A percentile compares a stretch with the other conserved stretches of the same genome.
These are phyloP conservation scores for Datnioides undecimradiatus DNA, from an alignment of 2,113 vertebrate genomes.

Conservation along the genomic window DNA sequence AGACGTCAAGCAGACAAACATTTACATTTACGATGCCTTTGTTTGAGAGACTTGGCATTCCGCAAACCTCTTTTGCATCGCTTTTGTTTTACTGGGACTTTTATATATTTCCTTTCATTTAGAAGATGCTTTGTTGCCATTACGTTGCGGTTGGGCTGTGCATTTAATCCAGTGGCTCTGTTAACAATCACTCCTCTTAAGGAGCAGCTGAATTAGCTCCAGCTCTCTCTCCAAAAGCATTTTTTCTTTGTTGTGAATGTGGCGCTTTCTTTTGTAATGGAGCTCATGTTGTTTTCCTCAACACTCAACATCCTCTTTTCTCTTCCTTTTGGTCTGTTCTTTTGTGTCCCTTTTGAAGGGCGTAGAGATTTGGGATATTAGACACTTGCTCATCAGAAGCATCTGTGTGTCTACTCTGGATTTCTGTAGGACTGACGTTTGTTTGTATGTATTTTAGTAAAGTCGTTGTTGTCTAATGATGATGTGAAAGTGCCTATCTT, in stretches of 20 bases:
- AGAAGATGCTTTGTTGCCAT: constrained; percentile 76
- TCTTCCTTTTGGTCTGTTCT: constrained; percentile 18
- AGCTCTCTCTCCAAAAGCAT: constrained; percentile 58
- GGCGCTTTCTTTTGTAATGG: constrained; percentile 72
- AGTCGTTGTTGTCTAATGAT: not conserved
- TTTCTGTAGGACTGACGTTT: not conserved
- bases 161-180: constrained; percentile 76
- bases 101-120: constrained; percentile 76
- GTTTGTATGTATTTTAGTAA: not conserved
- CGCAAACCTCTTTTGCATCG: constrained; percentile 37
- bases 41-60: constrained; percentile 56
- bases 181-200: constrained; percentile 76
- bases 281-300: constrained; percentile 67
- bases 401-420: constrained; percentile 6
- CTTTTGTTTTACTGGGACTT: constrained; percentile 72
- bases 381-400: constrained; percentile 8
- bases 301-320: constrained; percentile 29
- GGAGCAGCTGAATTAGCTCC: constrained; percentile 62
- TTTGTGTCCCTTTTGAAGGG: constrained; percentile 30
- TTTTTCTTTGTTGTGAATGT: constrained; percentile 74
- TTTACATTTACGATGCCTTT: constrained; percentile 75
- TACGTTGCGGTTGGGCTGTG: constrained; percentile 67
- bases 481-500: not conserved
- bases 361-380: constrained; percentile 7
- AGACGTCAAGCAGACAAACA: constrained; percentile 68